Evolutionary conservation across 2,113 vertebrate species (phyloP), one percentile per base, ranked within the genome.

Genomic region (Gambusia holbrooki): DNA sequence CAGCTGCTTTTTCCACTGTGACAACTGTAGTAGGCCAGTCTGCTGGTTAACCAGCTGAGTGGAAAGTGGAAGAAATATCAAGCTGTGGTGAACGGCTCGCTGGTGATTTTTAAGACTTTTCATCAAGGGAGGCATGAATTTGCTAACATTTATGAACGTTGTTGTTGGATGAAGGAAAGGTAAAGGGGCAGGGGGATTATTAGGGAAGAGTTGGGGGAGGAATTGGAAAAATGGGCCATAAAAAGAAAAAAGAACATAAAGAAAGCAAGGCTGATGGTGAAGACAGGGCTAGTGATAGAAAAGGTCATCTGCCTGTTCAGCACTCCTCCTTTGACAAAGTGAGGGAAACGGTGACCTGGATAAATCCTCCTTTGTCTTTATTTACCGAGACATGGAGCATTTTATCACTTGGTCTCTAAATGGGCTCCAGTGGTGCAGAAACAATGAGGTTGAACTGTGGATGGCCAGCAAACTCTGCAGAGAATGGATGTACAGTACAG

Each of bases 281-380:
- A 77, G 72, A 79, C 48, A 48, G 76, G 71, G 70, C 72, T 75
- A 51, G 66, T n/a, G 51, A 19, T n/a, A 69, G 80, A 90, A 90
- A 92, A 91, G 89, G 90, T 92, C 86, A 86, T 72, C 81, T 85
- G 85, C 85, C 72, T 87, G 72, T 84, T 88, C 84, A 87, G 76
- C 62, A 67, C 60, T 79, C 76, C 60, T 79, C 76, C 79, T 77
- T 80, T 83, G 73, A 88, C 81, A 77, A 87, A 88, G 65, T 33
- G 66, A 62, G 61, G 66, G 72, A 76, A 70, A 80, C n/a, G 4
- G 64, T 85, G 80, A 74, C 88, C 87, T 84, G 86, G 83, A 90
- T 77, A 83, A 71, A 85, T 69, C 69, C 67, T 77, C 45, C 35
- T 79, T 68, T 77, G 74, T 88, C 76, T 81, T 74, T 85, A 83